Evolutionary conservation across 2,888 invertebrate genomes (phyloP).

Genomic region (Lysandra coridon): DNA sequence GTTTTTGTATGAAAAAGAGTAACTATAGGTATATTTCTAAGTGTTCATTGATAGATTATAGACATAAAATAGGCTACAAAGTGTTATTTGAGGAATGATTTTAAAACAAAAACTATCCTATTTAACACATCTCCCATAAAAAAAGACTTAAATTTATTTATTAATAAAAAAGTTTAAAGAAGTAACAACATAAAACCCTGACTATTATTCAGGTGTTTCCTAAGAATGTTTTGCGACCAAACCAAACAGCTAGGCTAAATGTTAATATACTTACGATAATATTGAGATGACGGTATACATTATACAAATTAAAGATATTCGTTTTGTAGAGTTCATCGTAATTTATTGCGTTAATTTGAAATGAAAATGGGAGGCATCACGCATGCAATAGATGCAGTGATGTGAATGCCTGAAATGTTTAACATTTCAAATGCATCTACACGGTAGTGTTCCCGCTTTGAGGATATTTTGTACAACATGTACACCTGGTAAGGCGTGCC

Average conservation of each 20-base stretch:
- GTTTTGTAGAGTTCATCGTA: constrained; percentile 45
- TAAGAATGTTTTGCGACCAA: no score
- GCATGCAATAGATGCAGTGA: constrained; percentile 51
- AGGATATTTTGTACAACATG: constrained; percentile 9
- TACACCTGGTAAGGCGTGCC: no score
- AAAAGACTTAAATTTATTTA: no score
- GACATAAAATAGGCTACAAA: no score
- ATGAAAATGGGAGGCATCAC: constrained; percentile 51
- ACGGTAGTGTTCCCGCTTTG: constrained; percentile 5
- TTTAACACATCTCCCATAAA: no score
- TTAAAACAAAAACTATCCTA: no score
- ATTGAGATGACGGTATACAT: neutral
- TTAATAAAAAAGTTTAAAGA: neutral
- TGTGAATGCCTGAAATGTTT: constrained; percentile 46
- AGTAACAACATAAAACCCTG: neutral
- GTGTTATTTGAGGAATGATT: no score
- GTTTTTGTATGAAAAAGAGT: neutral
- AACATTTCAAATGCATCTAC: constrained; percentile 48
- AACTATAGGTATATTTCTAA: neutral
- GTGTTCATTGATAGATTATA: neutral
- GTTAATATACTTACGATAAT: neutral
- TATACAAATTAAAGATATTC: neutral
- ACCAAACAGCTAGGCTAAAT: neutral
- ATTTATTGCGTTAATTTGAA: constrained; percentile 58
- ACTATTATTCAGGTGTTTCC: neutral